phyloP scores from a whole-genome alignment of 2,797 vertebrate genomes.

The Chelidonichthys spinosus region DNA sequence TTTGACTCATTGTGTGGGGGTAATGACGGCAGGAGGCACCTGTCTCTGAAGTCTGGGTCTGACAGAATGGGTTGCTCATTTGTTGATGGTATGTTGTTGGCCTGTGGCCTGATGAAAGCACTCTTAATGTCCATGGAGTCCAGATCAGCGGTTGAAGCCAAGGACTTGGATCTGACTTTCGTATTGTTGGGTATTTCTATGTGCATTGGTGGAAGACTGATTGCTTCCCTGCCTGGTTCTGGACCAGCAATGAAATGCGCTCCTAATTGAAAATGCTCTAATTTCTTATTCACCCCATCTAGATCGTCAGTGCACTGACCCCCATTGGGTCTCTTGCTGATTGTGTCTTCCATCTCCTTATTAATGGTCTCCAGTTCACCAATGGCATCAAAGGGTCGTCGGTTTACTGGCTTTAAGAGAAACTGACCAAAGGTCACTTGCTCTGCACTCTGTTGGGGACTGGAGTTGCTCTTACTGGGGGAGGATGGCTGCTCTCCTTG shows the following conservation, averaged over 20 bases:
- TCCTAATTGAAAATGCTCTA: conserved; percentile 62
- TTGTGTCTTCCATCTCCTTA: conserved; percentile 93
- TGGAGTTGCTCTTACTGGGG: conserved; percentile 64
- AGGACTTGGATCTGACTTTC: conserved; percentile 75
- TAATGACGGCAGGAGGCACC: conserved; percentile 46
- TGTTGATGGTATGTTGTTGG: conserved; percentile 52
- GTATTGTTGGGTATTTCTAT: conserved; percentile 66
- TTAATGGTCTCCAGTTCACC: conserved; percentile 96
- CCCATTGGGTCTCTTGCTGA: conserved; percentile 81
- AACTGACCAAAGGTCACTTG: conserved; percentile 95
- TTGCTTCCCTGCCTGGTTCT: conserved; percentile 71
- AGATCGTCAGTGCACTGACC: conserved; percentile 67
- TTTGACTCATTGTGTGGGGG: conserved; percentile 58
- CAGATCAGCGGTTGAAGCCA: conserved; percentile 66
- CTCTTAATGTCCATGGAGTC: conserved; percentile 68
- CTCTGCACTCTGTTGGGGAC: conserved; percentile 77
- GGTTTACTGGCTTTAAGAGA: conserved; percentile 94
- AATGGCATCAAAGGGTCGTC: conserved; percentile 94
- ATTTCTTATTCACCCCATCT: conserved; percentile 64
- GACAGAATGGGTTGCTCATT: conserved; percentile 44
- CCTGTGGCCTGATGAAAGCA: conserved; percentile 66
- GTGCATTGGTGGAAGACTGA: conserved; percentile 73
- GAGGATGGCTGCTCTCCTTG: conserved; percentile 64
- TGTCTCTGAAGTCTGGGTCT: conserved; percentile 47
- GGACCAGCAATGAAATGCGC: conserved; percentile 57